Evolutionary conservation across 2,888 invertebrate genomes (phyloP).

Genomic region (Cryptocheilus praepositus): DNA sequence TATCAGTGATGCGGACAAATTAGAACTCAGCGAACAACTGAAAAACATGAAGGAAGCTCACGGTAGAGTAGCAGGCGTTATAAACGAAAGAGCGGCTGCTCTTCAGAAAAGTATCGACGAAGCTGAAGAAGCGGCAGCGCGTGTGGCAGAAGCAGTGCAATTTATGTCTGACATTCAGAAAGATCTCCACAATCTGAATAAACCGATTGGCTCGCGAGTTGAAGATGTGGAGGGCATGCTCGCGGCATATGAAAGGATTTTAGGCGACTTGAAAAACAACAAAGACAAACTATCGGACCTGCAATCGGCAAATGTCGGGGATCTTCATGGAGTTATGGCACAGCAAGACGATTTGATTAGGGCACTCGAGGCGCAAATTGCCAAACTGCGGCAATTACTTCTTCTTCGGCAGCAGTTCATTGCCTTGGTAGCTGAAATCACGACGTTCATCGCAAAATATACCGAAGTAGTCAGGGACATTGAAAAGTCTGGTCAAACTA

Average conservation of each 20-base stretch:
- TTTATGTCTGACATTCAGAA: conserved; percentile 89
- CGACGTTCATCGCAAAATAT: conserved; percentile 90
- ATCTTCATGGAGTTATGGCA: conserved; percentile 85
- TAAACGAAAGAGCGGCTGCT: conserved; percentile 84
- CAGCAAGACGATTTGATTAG: conserved; percentile 92
- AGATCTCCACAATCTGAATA: conserved; percentile 87
- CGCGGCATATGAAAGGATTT: conserved; percentile 85
- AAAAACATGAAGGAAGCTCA: conserved; percentile 87
- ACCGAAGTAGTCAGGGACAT: conserved; percentile 90
- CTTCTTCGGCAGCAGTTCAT: conserved; percentile 92
- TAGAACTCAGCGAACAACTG: conserved; percentile 87
- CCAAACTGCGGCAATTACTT: conserved; percentile 86
- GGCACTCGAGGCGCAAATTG: conserved; percentile 90
- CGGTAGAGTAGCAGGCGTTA: conserved; percentile 83
- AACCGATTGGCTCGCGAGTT: conserved; percentile 90
- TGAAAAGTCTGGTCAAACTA: conserved; percentile 87
- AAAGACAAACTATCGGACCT: conserved; percentile 86
- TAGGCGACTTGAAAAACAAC: conserved; percentile 86
- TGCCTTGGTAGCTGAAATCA: conserved; percentile 89
- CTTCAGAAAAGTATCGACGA: conserved; percentile 87
- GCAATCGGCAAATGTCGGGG: conserved; percentile 85
- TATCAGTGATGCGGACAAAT: conserved; percentile 89
- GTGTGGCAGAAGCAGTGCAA: conserved; percentile 86
- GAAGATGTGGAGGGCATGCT: conserved; percentile 93
- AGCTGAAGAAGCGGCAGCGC: conserved; percentile 87